Evolutionary conservation across 2,888 invertebrate genomes (phyloP), one percentile per base, ranked within the genome.

Genomic region (Leptogaster cylindrica): DNA sequence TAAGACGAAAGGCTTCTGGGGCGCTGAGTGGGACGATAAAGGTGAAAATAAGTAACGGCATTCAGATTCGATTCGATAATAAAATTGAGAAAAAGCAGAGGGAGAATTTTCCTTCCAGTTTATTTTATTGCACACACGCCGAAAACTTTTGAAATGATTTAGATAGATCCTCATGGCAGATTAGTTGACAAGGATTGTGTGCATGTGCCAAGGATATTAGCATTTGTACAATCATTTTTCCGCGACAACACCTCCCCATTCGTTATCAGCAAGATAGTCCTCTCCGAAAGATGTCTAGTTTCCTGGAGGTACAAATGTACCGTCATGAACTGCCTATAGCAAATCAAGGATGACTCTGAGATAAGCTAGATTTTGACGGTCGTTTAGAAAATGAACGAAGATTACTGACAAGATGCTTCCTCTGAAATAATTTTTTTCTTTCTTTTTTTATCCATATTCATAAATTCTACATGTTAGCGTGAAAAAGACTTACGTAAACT

Each of bases 341-440:
- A 36, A 36, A 36, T 36, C 36, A 36, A 4, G 36, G 36, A 36
- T 36, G 36, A 36, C 36, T 1, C 36, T 10, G 7, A 36, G 36
- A 36, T 36, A 36, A 36, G 36, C n/a, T 14, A 36, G 36, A 36
- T 36, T 36, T 36, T 36, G 36, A 36, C 36, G 36, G 36, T 36
- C 36, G 36, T 36, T 36, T 36, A 36, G 36, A 36, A 36, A 36
- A 36, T 36, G 36, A 36, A 10, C 36, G 10, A 36, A n/a, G 36
- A 36, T 36, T 36, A 36, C 36, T 36, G 36, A 36, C 36, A 36
- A 36, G 36, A 36, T 10, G 36, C 14, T 36, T n/a, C 36, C 10
- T 36, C 3, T 3, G 1, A n/a, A 36, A 36, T 7, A 36, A 36
- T 31, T 36, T 36, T 36, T 36, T 36, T 36, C 14, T 36, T n/a